Base-by-base conservation (phyloP, 1,140 invertebrate species). In the Cyrtorhinus lividipennis region DNA sequence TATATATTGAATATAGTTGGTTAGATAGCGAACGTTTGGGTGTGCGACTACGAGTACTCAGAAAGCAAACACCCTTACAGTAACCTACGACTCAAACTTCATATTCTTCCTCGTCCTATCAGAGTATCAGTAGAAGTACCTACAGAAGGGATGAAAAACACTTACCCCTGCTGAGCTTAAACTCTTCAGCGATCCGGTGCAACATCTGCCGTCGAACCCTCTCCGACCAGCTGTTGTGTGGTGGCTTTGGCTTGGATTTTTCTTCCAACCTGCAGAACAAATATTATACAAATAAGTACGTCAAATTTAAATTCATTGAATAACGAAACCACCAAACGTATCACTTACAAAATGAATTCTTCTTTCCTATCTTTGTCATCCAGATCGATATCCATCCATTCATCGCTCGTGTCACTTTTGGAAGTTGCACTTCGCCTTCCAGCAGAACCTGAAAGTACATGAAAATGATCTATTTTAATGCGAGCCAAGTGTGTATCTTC, bases 381-480 rank as follows among this genome's bases (percentile, higher is more conserved):
- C 24, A 65, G 25, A 15, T 67, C 66, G 23, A 67, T 38, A 56
- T 68, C 67, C 23, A 69, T 59, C 68, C 68, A 69, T 12, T 69
- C 68, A 57, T 69, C 68, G 46, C 68, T 69, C 0, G 66, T 66
- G 22, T 69, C 68, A 30, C 66, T 68, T 22, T 64, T 64, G 1
- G 63, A 45, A 15, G 61, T 48, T 13, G 44, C 53, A 1, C 56
- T 65, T 8, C 44, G 46, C 24, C 10, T n/a, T 25, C 57, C 30
- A 23, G 56, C 64, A 24, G 64, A 62, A 45, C 57, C 64, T 59
- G 57, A 64, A 46, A 27, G 15, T 22, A 26, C n/a, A n/a, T n/a
- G n/a, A n/a, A n/a, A n/a, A n/a, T n/a, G n/a, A n/a, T n/a, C n/a
- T n/a, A n/a, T n/a, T n/a, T n/a, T n/a, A n/a, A n/a, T n/a, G n/a